These are phyloP conservation scores for Brachionus plicatilis DNA, from an alignment of 1,140 invertebrate genomes.

Conservation along the genomic window DNA sequence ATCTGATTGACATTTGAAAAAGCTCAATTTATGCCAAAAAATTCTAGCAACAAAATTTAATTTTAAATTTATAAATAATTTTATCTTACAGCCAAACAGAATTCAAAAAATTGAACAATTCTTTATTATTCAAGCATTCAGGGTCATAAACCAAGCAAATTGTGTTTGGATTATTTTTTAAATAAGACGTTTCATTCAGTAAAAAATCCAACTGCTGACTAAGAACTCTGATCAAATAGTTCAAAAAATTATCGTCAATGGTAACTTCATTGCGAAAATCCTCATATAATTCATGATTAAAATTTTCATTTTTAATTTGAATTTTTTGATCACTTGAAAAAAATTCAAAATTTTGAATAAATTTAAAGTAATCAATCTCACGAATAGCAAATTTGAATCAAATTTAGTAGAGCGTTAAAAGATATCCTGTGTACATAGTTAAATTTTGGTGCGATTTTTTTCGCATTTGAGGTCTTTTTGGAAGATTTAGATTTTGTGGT, in stretches of 20 bases:
- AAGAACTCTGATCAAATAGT: slow-evolving; percentile 19
- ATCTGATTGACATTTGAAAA: neutral
- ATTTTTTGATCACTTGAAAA: neutral
- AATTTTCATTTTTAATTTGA: slow-evolving; percentile 7
- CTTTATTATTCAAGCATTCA: neutral
- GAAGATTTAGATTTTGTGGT: neutral
- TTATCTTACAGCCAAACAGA: slow-evolving; percentile 11
- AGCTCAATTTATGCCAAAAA: slow-evolving; percentile 26
- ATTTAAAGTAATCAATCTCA: neutral
- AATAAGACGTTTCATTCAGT: neutral
- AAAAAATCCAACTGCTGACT: slow-evolving; percentile 13
- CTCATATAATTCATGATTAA: slow-evolving; percentile 1
- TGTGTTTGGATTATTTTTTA: slow-evolving; percentile 19
- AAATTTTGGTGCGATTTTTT: neutral
- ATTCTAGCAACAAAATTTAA: neutral
- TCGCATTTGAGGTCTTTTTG: neutral
- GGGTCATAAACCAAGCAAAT: neutral
- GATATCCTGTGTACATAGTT: slow-evolving; percentile 9
- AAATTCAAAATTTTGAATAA: neutral
- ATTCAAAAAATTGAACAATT: slow-evolving; percentile 9
- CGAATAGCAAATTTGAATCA: neutral
- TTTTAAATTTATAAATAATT: neutral
- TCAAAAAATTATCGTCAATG: neutral
- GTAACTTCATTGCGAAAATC: neutral
- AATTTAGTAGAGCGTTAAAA: neutral